Evolutionary conservation across 2,797 vertebrate species (phyloP), one percentile per base, ranked within the genome.

Genomic region (Falco biarmicus): DNA sequence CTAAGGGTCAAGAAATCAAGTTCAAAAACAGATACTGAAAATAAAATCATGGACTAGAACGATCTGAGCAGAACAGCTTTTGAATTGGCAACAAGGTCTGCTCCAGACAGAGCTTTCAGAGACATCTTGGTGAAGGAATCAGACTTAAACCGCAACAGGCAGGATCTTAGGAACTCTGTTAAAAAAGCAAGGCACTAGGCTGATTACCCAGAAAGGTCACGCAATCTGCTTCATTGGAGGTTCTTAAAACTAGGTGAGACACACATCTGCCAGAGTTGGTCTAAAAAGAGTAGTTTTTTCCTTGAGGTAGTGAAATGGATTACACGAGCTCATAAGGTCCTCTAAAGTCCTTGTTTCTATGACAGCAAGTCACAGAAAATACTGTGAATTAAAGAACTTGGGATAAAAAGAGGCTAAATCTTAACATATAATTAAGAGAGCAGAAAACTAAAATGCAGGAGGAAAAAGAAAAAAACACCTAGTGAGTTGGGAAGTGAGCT

Each of bases 301-400:
- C 96, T 93, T 86, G 65, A 94, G 76, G 87, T 48, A 88, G 90
- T 83, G 91, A 96, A 93, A 75, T 39, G 68, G 76, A 63, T 94
- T 84, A 91, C 95, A 88, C 0, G 6, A 95, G 76, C 79, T 95
- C 2, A 0, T 78, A 70, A 93, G 87, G 93, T 73, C 34, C 63
- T 91, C 84, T 95, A 78, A 91, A 91, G 41, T 43, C 41, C 69
- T 84, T 0, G 59, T 95, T 97, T 95, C 96, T 96, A 95, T 88
- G 94, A 91, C 95, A 97, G 93, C 65, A 69, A 89, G 93, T 77
- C 93, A 86, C 65, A 96, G 87, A 96, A 96, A 93, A 96, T 94
- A 95, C 60, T 51, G 61, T 31, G 64, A 89, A 93, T 75, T 95
- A 85, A 92, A 92, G 84, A 89, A 59, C 39, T 37, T 2, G 0